phyloP scores from a whole-genome alignment of 1,140 invertebrate genomes.

The Drosophila burlai region DNA sequence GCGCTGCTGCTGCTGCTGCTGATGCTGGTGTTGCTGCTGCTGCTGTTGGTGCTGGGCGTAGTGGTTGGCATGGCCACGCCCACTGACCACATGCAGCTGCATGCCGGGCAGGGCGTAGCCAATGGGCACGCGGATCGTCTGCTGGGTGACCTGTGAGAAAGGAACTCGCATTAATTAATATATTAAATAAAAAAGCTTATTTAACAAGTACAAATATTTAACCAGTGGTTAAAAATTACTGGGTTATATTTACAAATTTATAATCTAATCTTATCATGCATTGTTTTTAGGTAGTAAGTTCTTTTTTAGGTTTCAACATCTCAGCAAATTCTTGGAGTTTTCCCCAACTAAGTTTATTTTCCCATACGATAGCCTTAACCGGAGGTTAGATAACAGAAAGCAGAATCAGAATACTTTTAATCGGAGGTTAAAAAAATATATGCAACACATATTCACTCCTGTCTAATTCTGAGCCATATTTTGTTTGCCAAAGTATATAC shows the following conservation, averaged over 20 bases:
- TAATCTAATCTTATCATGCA: not conserved
- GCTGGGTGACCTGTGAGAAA: slow-evolving; percentile 74
- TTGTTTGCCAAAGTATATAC: not conserved
- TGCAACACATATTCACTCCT: too few species aligned
- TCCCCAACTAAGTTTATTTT: not conserved
- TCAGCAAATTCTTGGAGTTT: not conserved
- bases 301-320: too few species aligned
- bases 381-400: not conserved
- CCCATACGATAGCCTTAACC: not conserved
- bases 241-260: not conserved
- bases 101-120: slow-evolving; percentile 83
- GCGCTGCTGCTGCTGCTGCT: slow-evolving; percentile 60
- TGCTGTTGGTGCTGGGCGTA: slow-evolving; percentile 80
- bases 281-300: not conserved
- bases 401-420: not conserved
- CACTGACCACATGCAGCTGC: slow-evolving; percentile 85
- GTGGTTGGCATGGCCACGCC: slow-evolving; percentile 81
- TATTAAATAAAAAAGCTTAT: not conserved
- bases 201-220: not conserved
- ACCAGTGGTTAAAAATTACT: not conserved
- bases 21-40: slow-evolving; percentile 31
- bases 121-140: slow-evolving; percentile 85
- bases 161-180: too few species aligned
- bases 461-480: too few species aligned
- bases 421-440: not conserved